These are phyloP conservation scores for Hermetia illucens DNA, from an alignment of 1,140 invertebrate genomes.

Conservation along the genomic window DNA sequence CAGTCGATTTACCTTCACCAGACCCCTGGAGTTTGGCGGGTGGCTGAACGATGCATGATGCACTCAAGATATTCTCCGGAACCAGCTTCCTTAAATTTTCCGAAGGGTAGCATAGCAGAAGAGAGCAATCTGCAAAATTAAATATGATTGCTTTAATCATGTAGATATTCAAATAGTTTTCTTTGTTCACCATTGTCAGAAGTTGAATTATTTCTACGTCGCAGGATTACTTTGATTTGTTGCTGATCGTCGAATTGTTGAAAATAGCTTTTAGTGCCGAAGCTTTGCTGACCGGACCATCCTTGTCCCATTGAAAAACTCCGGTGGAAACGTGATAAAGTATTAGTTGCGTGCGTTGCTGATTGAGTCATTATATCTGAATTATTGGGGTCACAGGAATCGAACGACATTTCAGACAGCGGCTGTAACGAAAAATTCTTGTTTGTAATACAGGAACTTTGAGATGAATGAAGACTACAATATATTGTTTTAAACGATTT, in stretches of 20 bases:
- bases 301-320: constrained; percentile 30
- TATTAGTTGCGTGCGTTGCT: constrained; percentile 7
- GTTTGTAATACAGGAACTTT: too few species aligned
- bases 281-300: constrained; percentile 14
- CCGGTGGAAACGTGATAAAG: constrained; percentile 26
- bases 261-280: background rate
- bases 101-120: constrained; percentile 68
- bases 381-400: constrained; percentile 24
- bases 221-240: constrained; percentile 23
- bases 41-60: background rate
- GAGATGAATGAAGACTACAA: too few species aligned
- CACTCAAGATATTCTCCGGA: constrained; percentile 26
- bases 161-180: background rate
- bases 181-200: background rate
- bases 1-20: too few species aligned
- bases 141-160: constrained; percentile 19
- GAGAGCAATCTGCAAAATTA: constrained; percentile 39
- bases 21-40: too few species aligned
- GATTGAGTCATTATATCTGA: constrained; percentile 19
- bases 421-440: too few species aligned
- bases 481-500: too few species aligned
- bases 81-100: constrained; percentile 57
- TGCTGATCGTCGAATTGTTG: constrained; percentile 6
- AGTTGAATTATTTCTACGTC: constrained; percentile 23
- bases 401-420: constrained; percentile 26